Evolutionary conservation across 2,888 invertebrate species (phyloP).

Genomic region (Yponomeuta plumbellus): DNA sequence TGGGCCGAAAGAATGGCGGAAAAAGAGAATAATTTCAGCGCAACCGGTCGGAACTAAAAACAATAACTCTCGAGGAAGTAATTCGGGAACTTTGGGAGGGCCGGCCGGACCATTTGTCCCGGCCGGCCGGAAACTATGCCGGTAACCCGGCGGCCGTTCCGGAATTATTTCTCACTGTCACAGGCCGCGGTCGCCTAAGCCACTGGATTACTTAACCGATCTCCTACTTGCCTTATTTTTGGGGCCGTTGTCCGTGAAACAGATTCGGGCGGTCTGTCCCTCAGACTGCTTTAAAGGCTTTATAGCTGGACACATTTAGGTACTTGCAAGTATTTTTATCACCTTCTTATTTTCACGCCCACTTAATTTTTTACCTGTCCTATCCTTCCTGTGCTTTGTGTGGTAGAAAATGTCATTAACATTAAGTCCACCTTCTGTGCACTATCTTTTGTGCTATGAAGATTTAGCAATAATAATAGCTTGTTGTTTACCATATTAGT

Average conservation of each 20-base stretch:
- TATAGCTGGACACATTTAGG: too few relatives aligned
- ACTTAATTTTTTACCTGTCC: too few relatives aligned
- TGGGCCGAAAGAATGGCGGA: neutral
- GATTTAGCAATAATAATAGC: too few relatives aligned
- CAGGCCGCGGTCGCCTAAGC: neutral
- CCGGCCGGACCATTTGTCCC: slow-evolving; percentile 48
- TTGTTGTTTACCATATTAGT: too few relatives aligned
- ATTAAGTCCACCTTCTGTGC: too few relatives aligned
- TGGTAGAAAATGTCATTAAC: too few relatives aligned
- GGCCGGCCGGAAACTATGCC: slow-evolving; percentile 36
- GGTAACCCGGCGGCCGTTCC: slow-evolving; percentile 33
- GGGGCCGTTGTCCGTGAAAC: neutral
- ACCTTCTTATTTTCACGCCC: too few relatives aligned
- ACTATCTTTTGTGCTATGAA: too few relatives aligned
- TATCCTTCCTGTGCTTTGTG: too few relatives aligned
- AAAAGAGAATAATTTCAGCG: neutral
- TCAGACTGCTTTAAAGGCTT: too few relatives aligned
- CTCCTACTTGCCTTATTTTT: neutral
- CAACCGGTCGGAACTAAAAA: slow-evolving; percentile 7
- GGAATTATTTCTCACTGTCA: slow-evolving; percentile 35
- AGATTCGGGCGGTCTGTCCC: neutral
- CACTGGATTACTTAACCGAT: slow-evolving; percentile 1
- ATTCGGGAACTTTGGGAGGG: slow-evolving; percentile 44
- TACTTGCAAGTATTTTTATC: too few relatives aligned
- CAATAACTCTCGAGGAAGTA: slow-evolving; percentile 25